A percentile compares a stretch with the other conserved stretches of the same genome.
Conservation (phyloP, 2,113 vertebrate genomes). For the Xenopus laevis region DNA sequence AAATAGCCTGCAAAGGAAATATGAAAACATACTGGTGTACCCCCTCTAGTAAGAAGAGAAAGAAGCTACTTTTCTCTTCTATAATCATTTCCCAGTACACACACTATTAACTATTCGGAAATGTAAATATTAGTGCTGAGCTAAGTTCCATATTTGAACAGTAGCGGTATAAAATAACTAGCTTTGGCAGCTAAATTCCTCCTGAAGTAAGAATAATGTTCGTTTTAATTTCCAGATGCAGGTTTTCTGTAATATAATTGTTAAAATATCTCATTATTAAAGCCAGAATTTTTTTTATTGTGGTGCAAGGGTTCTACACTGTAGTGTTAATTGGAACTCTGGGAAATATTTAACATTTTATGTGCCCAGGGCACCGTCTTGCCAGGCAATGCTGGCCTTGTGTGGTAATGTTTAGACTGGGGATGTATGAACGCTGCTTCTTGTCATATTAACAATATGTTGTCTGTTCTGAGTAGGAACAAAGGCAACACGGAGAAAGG, state of each 20-base stretch:
- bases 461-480: too few species aligned
- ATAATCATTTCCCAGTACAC: conserved; percentile 14
- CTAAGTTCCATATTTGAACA: conserved; percentile 19
- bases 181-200: conserved; percentile 1
- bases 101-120: background rate
- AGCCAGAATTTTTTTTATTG: conserved; percentile 5
- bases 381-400: conserved; percentile 5
- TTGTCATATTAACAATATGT: too few species aligned
- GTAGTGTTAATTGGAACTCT: background rate
- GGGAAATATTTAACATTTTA: conserved; percentile 11
- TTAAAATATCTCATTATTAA: background rate
- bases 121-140: conserved; percentile 35
- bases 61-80: background rate
- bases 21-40: too few species aligned
- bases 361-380: background rate
- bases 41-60: too few species aligned
- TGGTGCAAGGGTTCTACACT: background rate
- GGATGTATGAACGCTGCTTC: conserved; percentile 1
- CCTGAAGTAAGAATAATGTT: background rate
- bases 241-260: background rate
- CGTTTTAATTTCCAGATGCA: background rate
- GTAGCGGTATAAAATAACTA: conserved; percentile 17
- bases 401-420: conserved; percentile 7
- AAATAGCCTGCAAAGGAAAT: too few species aligned
- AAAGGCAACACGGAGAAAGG: too few species aligned